Conservation (phyloP, 2,797 vertebrate genomes). For the Emydoidea blandingii region DNA sequence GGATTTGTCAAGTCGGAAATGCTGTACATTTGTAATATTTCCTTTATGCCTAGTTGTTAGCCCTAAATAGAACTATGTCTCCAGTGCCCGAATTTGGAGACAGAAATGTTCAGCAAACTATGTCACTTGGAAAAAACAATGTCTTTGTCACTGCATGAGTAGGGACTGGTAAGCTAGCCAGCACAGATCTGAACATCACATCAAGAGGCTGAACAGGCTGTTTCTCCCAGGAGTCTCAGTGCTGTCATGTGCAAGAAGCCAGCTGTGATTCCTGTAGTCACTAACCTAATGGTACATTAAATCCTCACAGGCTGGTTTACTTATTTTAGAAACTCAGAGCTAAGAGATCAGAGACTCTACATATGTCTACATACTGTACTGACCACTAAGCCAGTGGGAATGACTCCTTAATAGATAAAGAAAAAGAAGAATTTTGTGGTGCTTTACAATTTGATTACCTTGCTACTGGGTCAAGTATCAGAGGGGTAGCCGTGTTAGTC, state of each 20-base stretch:
- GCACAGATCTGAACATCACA: neutral
- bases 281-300: neutral
- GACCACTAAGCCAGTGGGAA: rapidly evolving
- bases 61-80: neutral
- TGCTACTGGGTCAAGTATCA: too few relatives aligned
- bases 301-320: neutral
- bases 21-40: neutral
- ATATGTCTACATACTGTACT: rapidly evolving
- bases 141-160: neutral
- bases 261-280: neutral
- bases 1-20: neutral
- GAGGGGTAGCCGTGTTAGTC: too few relatives aligned
- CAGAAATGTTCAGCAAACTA: neutral
- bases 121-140: slow-evolving; percentile 44
- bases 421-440: neutral
- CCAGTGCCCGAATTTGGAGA: neutral
- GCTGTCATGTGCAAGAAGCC: rapidly evolving
- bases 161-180: rapidly evolving
- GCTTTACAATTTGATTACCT: neutral
- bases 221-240: neutral
- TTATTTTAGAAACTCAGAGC: neutral
- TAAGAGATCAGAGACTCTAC: neutral
- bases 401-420: neutral
- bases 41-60: slow-evolving; percentile 30
- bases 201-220: rapidly evolving